Evolutionary conservation across 2,113 vertebrate genomes (phyloP).

Genomic region (Sylvicapra grimmia): DNA sequence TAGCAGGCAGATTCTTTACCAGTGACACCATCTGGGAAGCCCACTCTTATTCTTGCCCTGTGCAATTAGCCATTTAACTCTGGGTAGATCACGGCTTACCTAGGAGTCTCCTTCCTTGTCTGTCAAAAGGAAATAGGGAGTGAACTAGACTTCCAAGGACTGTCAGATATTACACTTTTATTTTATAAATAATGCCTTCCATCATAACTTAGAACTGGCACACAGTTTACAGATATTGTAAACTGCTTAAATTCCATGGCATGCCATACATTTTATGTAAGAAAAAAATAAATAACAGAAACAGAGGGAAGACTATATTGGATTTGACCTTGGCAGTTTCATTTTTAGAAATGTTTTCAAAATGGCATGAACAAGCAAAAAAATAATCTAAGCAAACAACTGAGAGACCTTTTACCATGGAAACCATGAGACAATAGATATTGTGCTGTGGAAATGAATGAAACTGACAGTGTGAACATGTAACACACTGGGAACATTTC

Average conservation of each 20-base stretch:
- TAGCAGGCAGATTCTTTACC: background rate
- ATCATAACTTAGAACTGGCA: background rate
- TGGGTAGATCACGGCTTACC: background rate
- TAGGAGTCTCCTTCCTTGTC: background rate
- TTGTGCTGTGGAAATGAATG: constrained; percentile 12
- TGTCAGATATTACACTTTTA: background rate
- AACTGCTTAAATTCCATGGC: background rate
- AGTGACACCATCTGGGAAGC: background rate
- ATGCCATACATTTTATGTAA: background rate
- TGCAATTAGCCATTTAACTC: background rate
- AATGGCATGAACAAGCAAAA: constrained; percentile 46
- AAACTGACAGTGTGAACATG: background rate
- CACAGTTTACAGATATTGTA: background rate
- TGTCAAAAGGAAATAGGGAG: background rate
- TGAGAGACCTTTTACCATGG: constrained; percentile 55
- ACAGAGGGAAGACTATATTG: constrained; percentile 10
- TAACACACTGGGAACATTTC: background rate
- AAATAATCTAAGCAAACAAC: constrained; percentile 52
- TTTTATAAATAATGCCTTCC: background rate
- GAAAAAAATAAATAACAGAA: background rate
- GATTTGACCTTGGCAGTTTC: constrained; percentile 39
- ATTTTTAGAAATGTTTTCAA: constrained; percentile 41
- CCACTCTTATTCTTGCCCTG: background rate
- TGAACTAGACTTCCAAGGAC: background rate
- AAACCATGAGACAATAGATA: constrained; percentile 56